phyloP scores from a whole-genome alignment of 1,140 invertebrate genomes.

The Dendroctonus valens region DNA sequence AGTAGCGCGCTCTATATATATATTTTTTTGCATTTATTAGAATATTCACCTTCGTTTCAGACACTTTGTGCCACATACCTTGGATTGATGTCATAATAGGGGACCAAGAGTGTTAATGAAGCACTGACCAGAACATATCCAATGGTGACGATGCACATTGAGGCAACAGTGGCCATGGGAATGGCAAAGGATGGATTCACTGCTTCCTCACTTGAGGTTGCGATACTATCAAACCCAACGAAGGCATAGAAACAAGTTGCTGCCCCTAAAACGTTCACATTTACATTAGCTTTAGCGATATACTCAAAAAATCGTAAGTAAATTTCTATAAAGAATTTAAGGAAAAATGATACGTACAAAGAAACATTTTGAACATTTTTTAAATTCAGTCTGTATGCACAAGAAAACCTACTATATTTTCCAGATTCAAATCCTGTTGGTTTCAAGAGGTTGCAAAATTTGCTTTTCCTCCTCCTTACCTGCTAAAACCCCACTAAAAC shows the following conservation, averaged over 20 bases:
- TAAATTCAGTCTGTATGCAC: too few species aligned
- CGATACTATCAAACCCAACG: conserved; percentile 85
- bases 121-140: conserved; percentile 80
- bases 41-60: not conserved
- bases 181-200: conserved; percentile 76
- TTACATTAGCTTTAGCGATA: too few species aligned
- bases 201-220: conserved; percentile 83
- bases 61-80: conserved; percentile 36
- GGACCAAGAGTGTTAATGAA: conserved; percentile 81
- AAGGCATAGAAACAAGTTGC: conserved; percentile 90
- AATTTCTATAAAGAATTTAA: too few species aligned
- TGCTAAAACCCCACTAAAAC: conserved; percentile 71
- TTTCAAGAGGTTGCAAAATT: too few species aligned
- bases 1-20: too few species aligned
- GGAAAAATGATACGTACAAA: too few species aligned
- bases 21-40: too few species aligned
- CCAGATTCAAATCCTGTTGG: too few species aligned
- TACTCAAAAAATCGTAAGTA: too few species aligned
- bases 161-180: conserved; percentile 75
- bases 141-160: conserved; percentile 75
- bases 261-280: conserved; percentile 65
- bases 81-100: conserved; percentile 70
- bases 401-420: too few species aligned
- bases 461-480: conserved; percentile 8
- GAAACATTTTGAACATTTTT: too few species aligned